phyloP scores from a whole-genome alignment of 2,797 vertebrate species.

The Hippocampus kuda region DNA sequence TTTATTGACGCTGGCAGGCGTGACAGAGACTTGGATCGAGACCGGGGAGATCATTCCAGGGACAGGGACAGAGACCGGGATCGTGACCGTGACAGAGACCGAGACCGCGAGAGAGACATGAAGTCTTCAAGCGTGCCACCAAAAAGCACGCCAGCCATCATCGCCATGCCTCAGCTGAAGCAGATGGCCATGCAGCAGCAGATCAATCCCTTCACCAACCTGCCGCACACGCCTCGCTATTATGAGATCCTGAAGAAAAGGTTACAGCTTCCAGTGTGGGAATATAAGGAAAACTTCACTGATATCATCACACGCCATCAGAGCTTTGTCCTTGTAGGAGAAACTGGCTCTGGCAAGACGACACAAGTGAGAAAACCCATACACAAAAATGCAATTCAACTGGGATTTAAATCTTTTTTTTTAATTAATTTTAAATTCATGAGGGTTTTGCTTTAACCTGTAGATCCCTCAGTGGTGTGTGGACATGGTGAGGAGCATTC shows the following conservation, averaged over 20 bases:
- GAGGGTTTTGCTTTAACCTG: constrained; percentile 19
- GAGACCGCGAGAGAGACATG: constrained; percentile 77
- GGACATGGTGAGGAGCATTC: constrained; percentile 85
- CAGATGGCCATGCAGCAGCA: constrained; percentile 83
- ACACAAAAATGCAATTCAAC: background rate
- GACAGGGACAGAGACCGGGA: constrained; percentile 72
- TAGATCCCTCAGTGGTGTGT: constrained; percentile 99
- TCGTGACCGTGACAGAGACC: constrained; percentile 78
- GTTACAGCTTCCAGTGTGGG: constrained; percentile 94
- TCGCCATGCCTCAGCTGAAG: constrained; percentile 68
- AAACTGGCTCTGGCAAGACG: constrained; percentile 97
- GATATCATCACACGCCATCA: constrained; percentile 92
- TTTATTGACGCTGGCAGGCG: constrained; percentile 38
- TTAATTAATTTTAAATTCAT: background rate
- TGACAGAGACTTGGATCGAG: constrained; percentile 72
- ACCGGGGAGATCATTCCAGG: constrained; percentile 85
- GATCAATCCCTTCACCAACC: constrained; percentile 95
- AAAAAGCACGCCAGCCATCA: constrained; percentile 37
- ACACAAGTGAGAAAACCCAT: constrained; percentile 79
- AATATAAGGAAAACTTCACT: constrained; percentile 93
- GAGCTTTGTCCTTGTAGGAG: constrained; percentile 93
- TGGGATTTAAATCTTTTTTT: background rate
- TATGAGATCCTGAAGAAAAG: constrained; percentile 97
- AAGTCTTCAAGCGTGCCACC: constrained; percentile 55
- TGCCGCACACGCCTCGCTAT: constrained; percentile 92